Evolutionary conservation across 1,140 invertebrate genomes (phyloP), one percentile per base, ranked within the genome.

Genomic region (Galleria mellonella): DNA sequence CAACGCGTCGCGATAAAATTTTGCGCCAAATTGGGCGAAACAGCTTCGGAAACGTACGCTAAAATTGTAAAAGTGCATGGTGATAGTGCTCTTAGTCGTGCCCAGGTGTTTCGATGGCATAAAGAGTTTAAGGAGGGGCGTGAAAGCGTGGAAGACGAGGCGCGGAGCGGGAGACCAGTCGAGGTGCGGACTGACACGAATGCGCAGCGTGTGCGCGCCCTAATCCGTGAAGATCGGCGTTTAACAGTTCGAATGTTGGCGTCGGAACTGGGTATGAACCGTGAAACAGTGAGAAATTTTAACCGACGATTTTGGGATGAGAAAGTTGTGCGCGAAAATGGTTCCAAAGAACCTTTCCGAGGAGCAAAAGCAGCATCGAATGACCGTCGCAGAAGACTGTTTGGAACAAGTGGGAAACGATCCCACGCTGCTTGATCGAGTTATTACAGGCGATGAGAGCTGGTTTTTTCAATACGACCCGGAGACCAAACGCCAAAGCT

Each of bases 401-500:
- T 38, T 68, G 38, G 55, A 71, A 8, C 43, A 40, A 13, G 53
- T 69, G 43, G 45, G 50, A 39, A 41, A 56, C 38, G 62, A 73
- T 39, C 38, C 63, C 43, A 55, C 52, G 41, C 55, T 70, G 23
- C 51, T 70, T 9, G 47, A 69, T 49, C 46, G 54, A 31, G 51
- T 69, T 48, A 58, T 66, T 54, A 61, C 55, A 57, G 59, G n/a
- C n/a, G n/a, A n/a, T n/a, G n/a, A n/a, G n/a, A n/a, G n/a, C n/a
- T n/a, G n/a, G n/a, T n/a, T n/a, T n/a, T n/a, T n/a, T n/a, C n/a
- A n/a, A n/a, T n/a, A n/a, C n/a, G n/a, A n/a, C n/a, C n/a, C n/a
- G n/a, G n/a, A n/a, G n/a, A n/a, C n/a, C n/a, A n/a, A n/a, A n/a
- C n/a, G n/a, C n/a, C n/a, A n/a, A n/a, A n/a, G n/a, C n/a, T n/a